These are phyloP conservation scores for Perca schrenkii DNA, from an alignment of 2,113 vertebrate species.

Conservation along the genomic window DNA sequence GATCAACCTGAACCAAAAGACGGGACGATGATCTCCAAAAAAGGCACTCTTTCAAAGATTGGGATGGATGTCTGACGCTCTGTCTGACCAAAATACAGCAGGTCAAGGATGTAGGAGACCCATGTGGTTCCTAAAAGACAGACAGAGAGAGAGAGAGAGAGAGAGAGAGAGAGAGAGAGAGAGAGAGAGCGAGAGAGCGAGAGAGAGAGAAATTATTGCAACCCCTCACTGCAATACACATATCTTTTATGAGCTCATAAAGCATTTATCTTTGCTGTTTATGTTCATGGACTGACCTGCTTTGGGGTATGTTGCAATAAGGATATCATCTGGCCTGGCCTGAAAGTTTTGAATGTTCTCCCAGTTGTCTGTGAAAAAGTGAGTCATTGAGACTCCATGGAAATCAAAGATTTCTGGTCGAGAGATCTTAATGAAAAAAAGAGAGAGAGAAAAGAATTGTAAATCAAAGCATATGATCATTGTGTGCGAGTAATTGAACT, in stretches of 20 bases:
- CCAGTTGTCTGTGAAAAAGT: slow-evolving; percentile 83
- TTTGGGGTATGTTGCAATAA: slow-evolving; percentile 88
- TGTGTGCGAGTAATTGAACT: background rate
- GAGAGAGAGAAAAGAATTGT: background rate
- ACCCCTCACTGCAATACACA: background rate
- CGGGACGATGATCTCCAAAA: slow-evolving; percentile 75
- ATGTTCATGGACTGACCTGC: slow-evolving; percentile 76
- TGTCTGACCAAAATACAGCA: slow-evolving; percentile 78
- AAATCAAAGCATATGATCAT: background rate
- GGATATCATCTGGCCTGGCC: slow-evolving; percentile 84
- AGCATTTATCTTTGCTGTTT: background rate
- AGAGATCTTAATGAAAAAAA: background rate
- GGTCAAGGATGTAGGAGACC: slow-evolving; percentile 85
- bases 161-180: background rate
- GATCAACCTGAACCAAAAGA: background rate
- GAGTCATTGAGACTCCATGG: slow-evolving; percentile 76
- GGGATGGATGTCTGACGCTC: slow-evolving; percentile 73
- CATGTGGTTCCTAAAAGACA: slow-evolving; percentile 84
- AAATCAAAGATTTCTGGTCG: slow-evolving; percentile 74
- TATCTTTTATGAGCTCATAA: background rate
- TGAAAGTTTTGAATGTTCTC: slow-evolving; percentile 82
- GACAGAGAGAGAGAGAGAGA: background rate
- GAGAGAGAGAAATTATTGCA: accelerated
- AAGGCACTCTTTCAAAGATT: slow-evolving; percentile 81
- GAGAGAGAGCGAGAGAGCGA: background rate